Evolutionary conservation across 2,888 invertebrate genomes (phyloP), one percentile per base, ranked within the genome.

Genomic region (Poecilus cupreus): DNA sequence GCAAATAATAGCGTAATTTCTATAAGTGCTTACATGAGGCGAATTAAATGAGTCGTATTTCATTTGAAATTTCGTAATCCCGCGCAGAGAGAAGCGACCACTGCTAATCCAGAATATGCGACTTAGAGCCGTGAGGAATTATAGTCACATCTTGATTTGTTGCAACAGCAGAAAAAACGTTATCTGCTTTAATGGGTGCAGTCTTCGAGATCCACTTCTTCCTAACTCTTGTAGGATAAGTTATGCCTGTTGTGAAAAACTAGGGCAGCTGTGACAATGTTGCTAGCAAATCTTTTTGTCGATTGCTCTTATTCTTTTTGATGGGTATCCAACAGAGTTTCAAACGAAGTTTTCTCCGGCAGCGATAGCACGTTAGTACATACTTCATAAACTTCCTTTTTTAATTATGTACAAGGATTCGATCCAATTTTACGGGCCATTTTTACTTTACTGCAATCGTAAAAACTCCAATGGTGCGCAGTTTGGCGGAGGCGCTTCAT

Each of bases 1-100:
- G 26, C 24, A 75, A 49, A 75, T 75, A 76, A 76, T 76, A 57
- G 76, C 37, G 76, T 57, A 77, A 77, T 78, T 49, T 78, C 43
- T 77, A 57, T 77, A 77, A 60, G 77, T 77, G 57, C 77, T 77
- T 37, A 57, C 57, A 76, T 60, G 43, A n/a, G 22, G 8, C 24
- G 26, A 60, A 60, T 24, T 6, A 26, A 24, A 10, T 24, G 11
- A 0, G 26, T 24, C 43, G 43, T 46, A 46, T 46, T 72, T 46
- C 72, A 46, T 43, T 10, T 72, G 37, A 68, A 68, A 68, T 68
- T 68, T 37, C 32, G 64, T 68, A 68, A 68, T 68, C 64, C 64
- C 13, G n/a, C 64, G 18, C 64, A 32, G 37, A 16, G 18, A 68
- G 37, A 37, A 68, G 60, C n/a, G 16, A 37, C 64, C 64, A 18